Conservation (phyloP, 2,797 vertebrate genomes). For the Crenichthys baileyi region DNA sequence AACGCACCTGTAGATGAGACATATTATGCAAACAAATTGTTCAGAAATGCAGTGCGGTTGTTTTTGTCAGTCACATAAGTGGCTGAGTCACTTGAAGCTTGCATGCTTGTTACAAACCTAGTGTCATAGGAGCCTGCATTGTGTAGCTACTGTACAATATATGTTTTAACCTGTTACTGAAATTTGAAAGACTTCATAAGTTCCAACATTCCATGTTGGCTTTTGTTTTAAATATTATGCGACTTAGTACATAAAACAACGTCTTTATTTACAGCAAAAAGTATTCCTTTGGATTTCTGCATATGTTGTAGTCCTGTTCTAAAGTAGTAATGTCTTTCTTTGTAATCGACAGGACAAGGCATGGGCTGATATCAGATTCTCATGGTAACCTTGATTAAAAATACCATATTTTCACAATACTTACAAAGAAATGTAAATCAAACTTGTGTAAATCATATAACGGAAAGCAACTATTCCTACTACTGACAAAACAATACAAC, state of each 20-base stretch:
- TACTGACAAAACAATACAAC: background rate
- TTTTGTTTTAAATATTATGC: background rate
- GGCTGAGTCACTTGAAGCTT: background rate
- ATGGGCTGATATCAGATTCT: background rate
- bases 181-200: background rate
- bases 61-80: conserved; percentile 1
- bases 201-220: background rate
- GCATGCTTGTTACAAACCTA: background rate
- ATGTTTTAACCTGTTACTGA: background rate
- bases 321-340: background rate
- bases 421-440: background rate
- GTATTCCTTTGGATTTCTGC: background rate
- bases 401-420: background rate
- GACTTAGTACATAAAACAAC: background rate
- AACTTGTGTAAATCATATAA: background rate
- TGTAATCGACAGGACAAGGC: background rate
- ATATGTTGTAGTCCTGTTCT: background rate
- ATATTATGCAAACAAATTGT: background rate
- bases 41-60: background rate
- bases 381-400: background rate
- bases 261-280: background rate
- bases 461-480: background rate
- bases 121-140: background rate
- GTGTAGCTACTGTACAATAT: background rate
- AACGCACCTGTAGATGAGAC: conserved; percentile 4